Evolutionary conservation across 2,888 invertebrate species (phyloP), one percentile per base, ranked within the genome.

Genomic region (Nomada ruficornis): DNA sequence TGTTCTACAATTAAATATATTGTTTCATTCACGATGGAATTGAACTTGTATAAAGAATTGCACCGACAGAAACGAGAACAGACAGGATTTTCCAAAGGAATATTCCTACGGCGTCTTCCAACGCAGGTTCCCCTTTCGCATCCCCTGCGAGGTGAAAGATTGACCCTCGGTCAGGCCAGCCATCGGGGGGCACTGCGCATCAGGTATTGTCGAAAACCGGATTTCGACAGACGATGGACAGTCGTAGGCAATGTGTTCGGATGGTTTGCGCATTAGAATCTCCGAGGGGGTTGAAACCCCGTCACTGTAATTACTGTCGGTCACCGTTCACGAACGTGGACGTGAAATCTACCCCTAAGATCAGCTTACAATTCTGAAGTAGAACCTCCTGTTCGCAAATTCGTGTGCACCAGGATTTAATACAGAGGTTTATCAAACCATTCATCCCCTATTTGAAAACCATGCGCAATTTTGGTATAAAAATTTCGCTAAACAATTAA

Each of bases 131-230:
- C 71, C 71, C 62, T 71, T 67, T 71, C 18, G 44, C 77, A 42
- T 62, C 57, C 67, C 59, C 57, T 47, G 42, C 60, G 55, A 60
- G 72, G 65, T 77, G 83, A 64, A 73, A 62, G 72, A 76, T 72
- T 78, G 84, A 78, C 83, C 78, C 67, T 75, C 78, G 75, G 67
- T 55, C 50, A 47, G 72, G n/a, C 7, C 29, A 62, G 18, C 23
- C 26, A 50, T 29, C 50, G 57, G 23, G 55, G 7, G 63, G 15
- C 55, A 44, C 57, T 23, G 63, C 65, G 72, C 54, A 62, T 75
- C 70, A 47, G 75, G 84, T 83, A 88, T 88, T 89, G 87, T 84
- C 82, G 78, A 83, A 88, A 90, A 90, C 90, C 90, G 90, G 90
- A 90, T 90, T 89, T 82, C 73, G 57, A 47, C 54, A 5, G 72